These are phyloP conservation scores for Myiozetetes cayanensis DNA, from an alignment of 2,113 vertebrate species.

Conservation along the genomic window DNA sequence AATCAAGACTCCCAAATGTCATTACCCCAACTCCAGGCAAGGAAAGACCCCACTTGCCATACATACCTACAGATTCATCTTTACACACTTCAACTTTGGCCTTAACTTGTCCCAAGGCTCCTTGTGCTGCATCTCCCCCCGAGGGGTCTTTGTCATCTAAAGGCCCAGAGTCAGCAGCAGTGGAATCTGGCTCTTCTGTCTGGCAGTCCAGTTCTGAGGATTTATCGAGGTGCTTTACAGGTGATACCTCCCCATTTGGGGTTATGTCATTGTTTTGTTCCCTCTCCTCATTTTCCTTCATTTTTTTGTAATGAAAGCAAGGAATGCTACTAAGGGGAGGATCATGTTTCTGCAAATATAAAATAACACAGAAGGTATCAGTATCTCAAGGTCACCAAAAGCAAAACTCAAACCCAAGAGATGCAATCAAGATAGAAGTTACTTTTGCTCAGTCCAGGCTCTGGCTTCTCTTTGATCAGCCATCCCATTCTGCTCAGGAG, in stretches of 20 bases:
- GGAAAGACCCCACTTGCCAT: not conserved
- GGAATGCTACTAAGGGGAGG: constrained; percentile 97
- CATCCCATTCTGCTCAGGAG: not conserved
- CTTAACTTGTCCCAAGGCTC: constrained; percentile 93
- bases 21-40: not conserved
- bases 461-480: not conserved
- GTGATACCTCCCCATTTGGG: constrained; percentile 74
- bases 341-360: constrained; percentile 90
- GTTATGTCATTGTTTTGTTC: constrained; percentile 86
- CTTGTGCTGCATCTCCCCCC: constrained; percentile 81
- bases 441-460: not conserved
- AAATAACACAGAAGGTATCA: not conserved
- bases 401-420: not conserved
- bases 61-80: constrained; percentile 95
- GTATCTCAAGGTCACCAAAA: not conserved
- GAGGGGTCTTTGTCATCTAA: constrained; percentile 74
- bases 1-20: not conserved
- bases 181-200: constrained; percentile 78
- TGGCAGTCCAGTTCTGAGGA: constrained; percentile 73
- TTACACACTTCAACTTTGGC: constrained; percentile 99
- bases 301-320: constrained; percentile 97
- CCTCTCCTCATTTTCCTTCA: constrained; percentile 92
- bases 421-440: not conserved
- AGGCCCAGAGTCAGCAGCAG: constrained; percentile 66
- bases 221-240: constrained; percentile 71